Evolutionary conservation across 2,113 vertebrate species (phyloP).

Genomic region (Pachycephala philippinensis): DNA sequence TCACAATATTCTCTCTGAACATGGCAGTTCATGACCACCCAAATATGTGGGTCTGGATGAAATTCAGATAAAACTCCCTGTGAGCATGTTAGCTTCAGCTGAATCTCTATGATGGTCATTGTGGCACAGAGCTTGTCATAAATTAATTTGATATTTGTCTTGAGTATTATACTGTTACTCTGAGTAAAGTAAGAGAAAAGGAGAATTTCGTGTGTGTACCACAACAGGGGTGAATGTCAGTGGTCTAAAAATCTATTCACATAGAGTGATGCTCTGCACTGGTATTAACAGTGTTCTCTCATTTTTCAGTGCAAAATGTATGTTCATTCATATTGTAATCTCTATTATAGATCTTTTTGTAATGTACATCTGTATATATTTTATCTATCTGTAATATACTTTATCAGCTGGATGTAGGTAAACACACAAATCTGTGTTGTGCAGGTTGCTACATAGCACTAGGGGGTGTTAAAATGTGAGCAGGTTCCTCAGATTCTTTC

Average conservation of each 20-base stretch:
- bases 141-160: not conserved
- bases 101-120: not conserved
- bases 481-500: not conserved
- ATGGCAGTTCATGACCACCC: not conserved
- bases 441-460: not conserved
- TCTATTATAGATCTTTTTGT: not conserved
- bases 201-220: not conserved
- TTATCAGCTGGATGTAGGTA: not conserved
- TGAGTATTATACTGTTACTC: not conserved
- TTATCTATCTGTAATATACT: not conserved
- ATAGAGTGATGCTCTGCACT: not conserved
- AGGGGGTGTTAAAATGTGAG: not conserved
- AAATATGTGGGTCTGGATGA: not conserved
- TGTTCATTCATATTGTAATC: not conserved
- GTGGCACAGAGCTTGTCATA: not conserved
- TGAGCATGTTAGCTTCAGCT: not conserved
- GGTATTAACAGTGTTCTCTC: not conserved
- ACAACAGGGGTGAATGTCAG: not conserved
- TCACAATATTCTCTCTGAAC: not conserved
- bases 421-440: not conserved
- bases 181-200: not conserved
- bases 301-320: not conserved
- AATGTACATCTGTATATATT: not conserved
- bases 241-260: not conserved
- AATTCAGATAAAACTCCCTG: not conserved